Evolutionary conservation across 2,888 invertebrate species (phyloP).

Genomic region (Eugnorisma glareosa): DNA sequence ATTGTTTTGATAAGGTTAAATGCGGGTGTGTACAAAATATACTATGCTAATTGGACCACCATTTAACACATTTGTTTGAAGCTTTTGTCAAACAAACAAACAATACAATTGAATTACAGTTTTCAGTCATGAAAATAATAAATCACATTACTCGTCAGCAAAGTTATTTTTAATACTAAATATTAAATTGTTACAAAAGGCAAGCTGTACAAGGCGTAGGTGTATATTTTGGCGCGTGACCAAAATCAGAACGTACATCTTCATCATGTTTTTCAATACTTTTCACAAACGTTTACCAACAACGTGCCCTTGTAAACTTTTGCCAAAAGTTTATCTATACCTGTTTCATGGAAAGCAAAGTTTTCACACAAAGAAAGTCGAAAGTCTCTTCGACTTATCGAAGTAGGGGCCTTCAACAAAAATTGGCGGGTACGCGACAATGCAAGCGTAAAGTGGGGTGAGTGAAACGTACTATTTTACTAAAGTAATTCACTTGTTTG

Average conservation of each 20-base stretch:
- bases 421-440: constrained; percentile 70
- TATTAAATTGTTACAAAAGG: neutral
- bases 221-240: neutral
- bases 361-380: neutral
- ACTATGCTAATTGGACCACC: constrained; percentile 20
- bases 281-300: neutral
- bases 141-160: neutral
- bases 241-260: neutral
- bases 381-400: constrained; percentile 19
- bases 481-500: constrained; percentile 71
- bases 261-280: neutral
- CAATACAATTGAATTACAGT: neutral
- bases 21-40: constrained; percentile 17
- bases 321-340: neutral
- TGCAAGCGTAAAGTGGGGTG: constrained; percentile 69
- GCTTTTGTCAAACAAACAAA: constrained; percentile 17
- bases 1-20: constrained; percentile 38
- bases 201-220: too few species aligned
- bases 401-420: constrained; percentile 61
- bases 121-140: neutral
- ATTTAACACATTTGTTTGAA: constrained; percentile 32
- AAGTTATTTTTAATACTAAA: neutral
- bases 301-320: neutral
- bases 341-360: neutral
- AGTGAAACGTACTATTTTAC: constrained; percentile 70